A percentile compares a stretch with the other conserved stretches of the same genome.
phyloP scores from a whole-genome alignment of 2,888 invertebrate genomes.

The Mystacides longicornis region DNA sequence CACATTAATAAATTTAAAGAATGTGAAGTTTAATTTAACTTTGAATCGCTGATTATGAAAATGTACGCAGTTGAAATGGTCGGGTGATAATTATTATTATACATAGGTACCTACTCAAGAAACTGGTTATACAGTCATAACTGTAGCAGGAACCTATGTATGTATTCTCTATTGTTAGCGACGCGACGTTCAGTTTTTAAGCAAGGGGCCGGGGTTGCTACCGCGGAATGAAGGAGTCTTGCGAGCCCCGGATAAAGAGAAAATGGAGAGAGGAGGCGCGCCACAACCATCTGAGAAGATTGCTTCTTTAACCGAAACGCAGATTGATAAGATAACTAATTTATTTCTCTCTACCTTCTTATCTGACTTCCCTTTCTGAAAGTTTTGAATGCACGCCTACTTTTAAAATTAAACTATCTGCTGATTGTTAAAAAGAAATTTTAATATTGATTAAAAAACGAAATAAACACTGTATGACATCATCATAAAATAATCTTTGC shows the following conservation, averaged over 20 bases:
- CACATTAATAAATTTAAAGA: conserved; percentile 14
- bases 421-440: too few species aligned
- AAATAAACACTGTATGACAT: too few species aligned
- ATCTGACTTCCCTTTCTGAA: neutral
- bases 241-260: neutral
- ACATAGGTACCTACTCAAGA: too few species aligned
- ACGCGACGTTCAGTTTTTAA: neutral
- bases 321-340: neutral
- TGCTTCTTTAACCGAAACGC: conserved; percentile 12
- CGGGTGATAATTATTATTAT: too few species aligned
- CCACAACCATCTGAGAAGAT: conserved; percentile 3
- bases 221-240: neutral
- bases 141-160: too few species aligned
- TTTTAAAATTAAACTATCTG: too few species aligned
- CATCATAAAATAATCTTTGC: too few species aligned
- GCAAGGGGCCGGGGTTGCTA: neutral
- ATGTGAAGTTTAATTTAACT: conserved; percentile 18
- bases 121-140: too few species aligned
- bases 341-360: neutral
- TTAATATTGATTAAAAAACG: too few species aligned
- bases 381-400: neutral
- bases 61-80: too few species aligned
- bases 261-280: neutral
- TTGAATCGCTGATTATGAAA: conserved; percentile 13
- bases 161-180: too few species aligned